A percentile compares a stretch with the other conserved stretches of the same genome.
These are phyloP conservation scores for Nomia melanderi DNA, from an alignment of 1,140 invertebrate species.

Conservation along the genomic window DNA sequence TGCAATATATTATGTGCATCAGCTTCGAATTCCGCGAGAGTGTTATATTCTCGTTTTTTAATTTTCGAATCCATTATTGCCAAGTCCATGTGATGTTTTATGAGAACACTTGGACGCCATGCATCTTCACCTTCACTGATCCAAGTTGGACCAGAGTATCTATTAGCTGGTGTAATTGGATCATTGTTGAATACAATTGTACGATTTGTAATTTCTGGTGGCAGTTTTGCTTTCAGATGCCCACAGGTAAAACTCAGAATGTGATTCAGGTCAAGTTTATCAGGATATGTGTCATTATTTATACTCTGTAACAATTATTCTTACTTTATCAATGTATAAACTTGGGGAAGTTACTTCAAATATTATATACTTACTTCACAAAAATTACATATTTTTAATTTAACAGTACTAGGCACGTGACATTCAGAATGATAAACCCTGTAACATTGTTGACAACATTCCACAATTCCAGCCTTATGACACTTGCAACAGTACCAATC, in stretches of 20 bases:
- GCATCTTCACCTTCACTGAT: slow-evolving; percentile 76
- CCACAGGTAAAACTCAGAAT: slow-evolving; percentile 76
- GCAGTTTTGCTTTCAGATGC: slow-evolving; percentile 77
- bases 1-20: slow-evolving; percentile 78
- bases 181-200: slow-evolving; percentile 73
- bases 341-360: neutral
- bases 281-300: slow-evolving; percentile 65
- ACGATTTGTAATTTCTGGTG: slow-evolving; percentile 76
- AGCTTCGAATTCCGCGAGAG: slow-evolving; percentile 74
- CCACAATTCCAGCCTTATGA: slow-evolving; percentile 72
- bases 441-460: slow-evolving; percentile 74
- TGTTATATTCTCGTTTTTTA: slow-evolving; percentile 72
- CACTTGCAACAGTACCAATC: slow-evolving; percentile 78
- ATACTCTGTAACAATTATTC: slow-evolving; percentile 66
- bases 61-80: slow-evolving; percentile 77
- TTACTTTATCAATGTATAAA: slow-evolving; percentile 5
- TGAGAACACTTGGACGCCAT: slow-evolving; percentile 74
- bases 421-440: slow-evolving; percentile 74
- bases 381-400: slow-evolving; percentile 71
- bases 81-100: slow-evolving; percentile 78
- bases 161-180: slow-evolving; percentile 65
- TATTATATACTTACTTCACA: slow-evolving; percentile 68
- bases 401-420: slow-evolving; percentile 58
- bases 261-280: slow-evolving; percentile 73
- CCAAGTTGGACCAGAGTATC: slow-evolving; percentile 74